Percentiles rank a stretch among this genome's conserved stretches.
Evolutionary conservation across 2,113 vertebrate genomes (phyloP).

Genomic region (Haemorhous mexicanus): DNA sequence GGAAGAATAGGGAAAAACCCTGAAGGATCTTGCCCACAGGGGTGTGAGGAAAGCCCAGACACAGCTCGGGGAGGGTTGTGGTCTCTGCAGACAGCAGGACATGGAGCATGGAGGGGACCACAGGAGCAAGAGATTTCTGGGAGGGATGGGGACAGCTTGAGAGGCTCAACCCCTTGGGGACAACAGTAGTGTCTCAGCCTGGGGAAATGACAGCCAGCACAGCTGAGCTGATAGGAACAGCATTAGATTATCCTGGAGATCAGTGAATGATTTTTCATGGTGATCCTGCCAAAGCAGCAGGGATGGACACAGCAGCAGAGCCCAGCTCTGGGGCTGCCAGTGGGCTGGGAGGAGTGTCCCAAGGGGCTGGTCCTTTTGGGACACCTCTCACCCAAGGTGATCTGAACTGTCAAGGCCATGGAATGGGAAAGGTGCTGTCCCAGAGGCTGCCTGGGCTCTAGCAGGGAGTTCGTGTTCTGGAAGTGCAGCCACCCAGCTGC

Average conservation of each 20-base stretch:
- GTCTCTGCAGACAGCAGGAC: background rate
- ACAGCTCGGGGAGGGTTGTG: too few species aligned
- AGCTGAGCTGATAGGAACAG: background rate
- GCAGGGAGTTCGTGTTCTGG: background rate
- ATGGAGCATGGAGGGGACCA: background rate
- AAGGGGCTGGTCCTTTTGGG: background rate
- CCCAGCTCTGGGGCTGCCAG: rapidly evolving
- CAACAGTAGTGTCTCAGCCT: background rate
- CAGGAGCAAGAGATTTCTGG: rapidly evolving
- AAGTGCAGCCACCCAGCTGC: background rate
- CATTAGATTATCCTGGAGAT: background rate
- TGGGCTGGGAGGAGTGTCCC: background rate
- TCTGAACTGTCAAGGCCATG: background rate
- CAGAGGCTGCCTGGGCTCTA: background rate
- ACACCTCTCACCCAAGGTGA: background rate
- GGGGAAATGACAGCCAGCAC: background rate
- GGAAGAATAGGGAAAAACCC: background rate
- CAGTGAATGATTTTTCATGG: background rate
- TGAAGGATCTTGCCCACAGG: background rate
- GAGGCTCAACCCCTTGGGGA: background rate
- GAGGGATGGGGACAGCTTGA: background rate
- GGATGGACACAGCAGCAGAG: background rate
- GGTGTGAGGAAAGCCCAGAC: background rate
- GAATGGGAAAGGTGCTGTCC: background rate
- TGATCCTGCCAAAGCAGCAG: background rate